A percentile compares a stretch with the other conserved stretches of the same genome.
These are phyloP conservation scores for Eilema depressum DNA, from an alignment of 2,888 invertebrate species.

Conservation along the genomic window DNA sequence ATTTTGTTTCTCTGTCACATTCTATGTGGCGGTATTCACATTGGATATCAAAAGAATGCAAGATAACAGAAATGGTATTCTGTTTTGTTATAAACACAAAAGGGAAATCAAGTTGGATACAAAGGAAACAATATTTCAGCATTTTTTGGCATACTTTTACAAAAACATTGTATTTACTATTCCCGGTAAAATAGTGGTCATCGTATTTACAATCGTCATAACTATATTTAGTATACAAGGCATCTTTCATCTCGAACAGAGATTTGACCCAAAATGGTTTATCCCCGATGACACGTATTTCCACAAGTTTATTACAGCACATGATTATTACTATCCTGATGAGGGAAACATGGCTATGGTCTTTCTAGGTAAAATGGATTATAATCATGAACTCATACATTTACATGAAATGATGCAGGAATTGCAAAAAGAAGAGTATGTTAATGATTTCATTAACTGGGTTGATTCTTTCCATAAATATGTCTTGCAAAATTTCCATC, in stretches of 20 bases:
- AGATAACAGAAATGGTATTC: constrained; percentile 88
- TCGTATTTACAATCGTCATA: constrained; percentile 87
- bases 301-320: constrained; percentile 86
- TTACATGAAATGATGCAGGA: constrained; percentile 85
- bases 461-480: constrained; percentile 89
- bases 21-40: constrained; percentile 92
- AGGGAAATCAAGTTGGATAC: constrained; percentile 82
- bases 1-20: constrained; percentile 92
- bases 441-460: constrained; percentile 88
- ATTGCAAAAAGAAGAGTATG: constrained; percentile 83
- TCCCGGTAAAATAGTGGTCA: constrained; percentile 89
- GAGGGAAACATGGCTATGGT: constrained; percentile 88
- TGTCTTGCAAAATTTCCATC: constrained; percentile 85
- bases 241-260: constrained; percentile 89
- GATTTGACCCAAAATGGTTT: constrained; percentile 94
- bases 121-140: constrained; percentile 87
- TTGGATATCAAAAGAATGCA: constrained; percentile 90
- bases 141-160: constrained; percentile 87
- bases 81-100: constrained; percentile 90
- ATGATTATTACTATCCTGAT: constrained; percentile 88
- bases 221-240: constrained; percentile 89
- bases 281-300: constrained; percentile 91
- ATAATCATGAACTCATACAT: constrained; percentile 87
- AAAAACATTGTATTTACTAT: constrained; percentile 89
- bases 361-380: constrained; percentile 90